Evolutionary conservation across 2,113 vertebrate genomes (phyloP).

Genomic region (Mohoua ochrocephala): DNA sequence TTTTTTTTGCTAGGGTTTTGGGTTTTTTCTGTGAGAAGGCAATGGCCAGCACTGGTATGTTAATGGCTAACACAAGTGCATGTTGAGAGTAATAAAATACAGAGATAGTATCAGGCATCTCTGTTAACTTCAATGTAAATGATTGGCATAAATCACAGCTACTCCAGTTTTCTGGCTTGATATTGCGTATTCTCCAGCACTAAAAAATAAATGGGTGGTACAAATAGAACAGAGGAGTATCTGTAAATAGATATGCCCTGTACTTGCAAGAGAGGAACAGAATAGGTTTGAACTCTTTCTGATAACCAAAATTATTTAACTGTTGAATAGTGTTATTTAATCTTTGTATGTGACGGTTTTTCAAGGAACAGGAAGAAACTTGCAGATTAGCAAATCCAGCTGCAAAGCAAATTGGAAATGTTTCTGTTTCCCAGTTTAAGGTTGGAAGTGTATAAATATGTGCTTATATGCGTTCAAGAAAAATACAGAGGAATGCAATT

Average conservation of each 20-base stretch:
- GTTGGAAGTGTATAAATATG: background rate
- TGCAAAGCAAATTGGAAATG: background rate
- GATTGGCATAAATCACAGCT: background rate
- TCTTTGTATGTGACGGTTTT: background rate
- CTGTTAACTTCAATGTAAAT: background rate
- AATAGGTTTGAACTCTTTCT: background rate
- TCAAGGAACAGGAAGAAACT: background rate
- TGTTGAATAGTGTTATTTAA: background rate
- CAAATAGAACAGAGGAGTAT: background rate
- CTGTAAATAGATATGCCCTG: background rate
- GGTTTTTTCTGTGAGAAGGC: background rate
- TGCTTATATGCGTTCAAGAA: background rate
- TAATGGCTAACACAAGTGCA: slow-evolving; percentile 12
- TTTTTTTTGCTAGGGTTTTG: background rate
- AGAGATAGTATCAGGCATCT: background rate
- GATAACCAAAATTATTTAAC: background rate
- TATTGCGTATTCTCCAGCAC: background rate
- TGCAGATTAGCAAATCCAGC: background rate
- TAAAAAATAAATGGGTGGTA: background rate
- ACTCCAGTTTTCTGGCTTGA: background rate
- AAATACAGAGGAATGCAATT: background rate
- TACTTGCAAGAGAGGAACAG: background rate
- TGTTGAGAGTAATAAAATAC: background rate
- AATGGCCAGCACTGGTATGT: background rate
- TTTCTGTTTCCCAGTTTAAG: background rate